phyloP scores from a whole-genome alignment of 2,888 invertebrate species.

The Agrochola circellaris region DNA sequence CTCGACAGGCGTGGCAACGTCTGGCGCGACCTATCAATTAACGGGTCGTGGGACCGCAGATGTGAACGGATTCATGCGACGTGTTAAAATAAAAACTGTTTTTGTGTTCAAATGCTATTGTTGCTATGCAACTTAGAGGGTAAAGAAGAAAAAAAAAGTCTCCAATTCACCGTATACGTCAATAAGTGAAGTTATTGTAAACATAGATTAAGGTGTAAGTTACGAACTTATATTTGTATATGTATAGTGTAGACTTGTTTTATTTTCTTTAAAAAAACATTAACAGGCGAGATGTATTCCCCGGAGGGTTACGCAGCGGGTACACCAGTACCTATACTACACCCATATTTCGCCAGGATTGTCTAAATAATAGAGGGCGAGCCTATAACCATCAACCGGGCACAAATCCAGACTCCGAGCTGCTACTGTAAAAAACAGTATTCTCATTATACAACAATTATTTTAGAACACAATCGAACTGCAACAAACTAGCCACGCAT shows the following conservation, averaged over 20 bases:
- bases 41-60: too few relatives aligned
- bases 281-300: too few relatives aligned
- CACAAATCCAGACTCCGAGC: neutral
- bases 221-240: conserved; percentile 1
- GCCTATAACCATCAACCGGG: too few relatives aligned
- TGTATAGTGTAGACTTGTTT: neutral
- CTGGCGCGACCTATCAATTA: too few relatives aligned
- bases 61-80: neutral
- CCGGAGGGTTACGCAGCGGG: neutral
- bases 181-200: conserved; percentile 11
- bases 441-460: neutral
- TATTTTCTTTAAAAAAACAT: neutral
- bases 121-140: neutral
- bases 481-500: neutral
- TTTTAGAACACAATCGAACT: neutral
- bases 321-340: neutral
- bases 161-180: conserved; percentile 13
- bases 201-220: neutral
- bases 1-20: too few relatives aligned
- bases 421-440: neutral
- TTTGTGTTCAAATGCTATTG: neutral
- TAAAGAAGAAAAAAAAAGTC: neutral
- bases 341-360: too few relatives aligned
- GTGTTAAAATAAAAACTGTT: neutral
- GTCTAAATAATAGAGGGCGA: neutral